Conservation (phyloP, 2,797 vertebrate genomes). For the Clarias fuscus region DNA sequence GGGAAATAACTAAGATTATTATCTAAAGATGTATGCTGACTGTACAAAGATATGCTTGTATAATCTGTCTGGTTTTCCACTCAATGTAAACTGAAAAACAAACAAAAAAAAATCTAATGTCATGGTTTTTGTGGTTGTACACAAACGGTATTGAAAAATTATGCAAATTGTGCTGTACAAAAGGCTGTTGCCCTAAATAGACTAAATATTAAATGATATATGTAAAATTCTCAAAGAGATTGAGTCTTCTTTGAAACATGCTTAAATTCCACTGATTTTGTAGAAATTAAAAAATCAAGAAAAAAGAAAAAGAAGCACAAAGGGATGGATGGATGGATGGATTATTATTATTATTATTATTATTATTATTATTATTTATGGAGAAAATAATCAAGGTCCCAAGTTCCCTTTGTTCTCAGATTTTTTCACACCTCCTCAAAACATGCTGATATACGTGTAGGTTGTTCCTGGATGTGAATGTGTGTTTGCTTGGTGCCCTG, state of each 20-base stretch:
- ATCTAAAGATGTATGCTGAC: conserved; percentile 76
- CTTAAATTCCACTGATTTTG: not conserved
- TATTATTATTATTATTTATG: too few species aligned
- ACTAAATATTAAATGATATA: conserved; percentile 95
- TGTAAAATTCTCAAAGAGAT: conserved; percentile 70
- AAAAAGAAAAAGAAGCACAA: not conserved
- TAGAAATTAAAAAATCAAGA: not conserved
- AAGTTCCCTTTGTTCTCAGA: not conserved
- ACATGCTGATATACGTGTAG: not conserved
- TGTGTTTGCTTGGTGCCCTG: not conserved
- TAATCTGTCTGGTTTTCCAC: conserved; percentile 91
- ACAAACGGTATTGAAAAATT: conserved; percentile 95
- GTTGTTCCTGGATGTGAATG: not conserved
- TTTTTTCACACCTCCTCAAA: not conserved
- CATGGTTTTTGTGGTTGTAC: conserved; percentile 97
- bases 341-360: too few species aligned
- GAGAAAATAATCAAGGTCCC: not conserved
- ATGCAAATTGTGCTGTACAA: conserved; percentile 98
- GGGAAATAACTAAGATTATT: conserved; percentile 71
- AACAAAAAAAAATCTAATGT: conserved; percentile 73
- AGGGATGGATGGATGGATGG: not conserved
- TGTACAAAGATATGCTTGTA: conserved; percentile 95
- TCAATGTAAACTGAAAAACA: conserved; percentile 85
- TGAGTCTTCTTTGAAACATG: conserved; percentile 35
- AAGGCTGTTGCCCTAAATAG: conserved; percentile 86